phyloP scores from a whole-genome alignment of 2,797 vertebrate species.

The Paratrypauchen microcephalus region DNA sequence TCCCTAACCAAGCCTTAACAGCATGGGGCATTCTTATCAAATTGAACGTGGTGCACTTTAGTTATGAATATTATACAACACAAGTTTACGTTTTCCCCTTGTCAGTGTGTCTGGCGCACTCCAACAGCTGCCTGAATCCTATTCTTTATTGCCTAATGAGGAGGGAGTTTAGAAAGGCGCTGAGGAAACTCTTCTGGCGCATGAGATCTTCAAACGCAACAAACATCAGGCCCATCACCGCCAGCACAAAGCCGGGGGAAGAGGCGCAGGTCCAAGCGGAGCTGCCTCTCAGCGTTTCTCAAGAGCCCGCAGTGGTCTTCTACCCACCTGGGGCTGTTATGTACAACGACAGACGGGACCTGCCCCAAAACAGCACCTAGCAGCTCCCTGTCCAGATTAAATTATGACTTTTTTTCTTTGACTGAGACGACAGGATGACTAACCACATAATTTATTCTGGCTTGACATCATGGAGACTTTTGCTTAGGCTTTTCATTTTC shows the following conservation, averaged over 20 bases:
- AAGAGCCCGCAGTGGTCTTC: constrained; percentile 74
- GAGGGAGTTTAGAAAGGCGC: constrained; percentile 90
- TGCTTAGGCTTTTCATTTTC: no score
- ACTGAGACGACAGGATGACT: no score
- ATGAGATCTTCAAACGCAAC: constrained; percentile 84
- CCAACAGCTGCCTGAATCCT: constrained; percentile 96
- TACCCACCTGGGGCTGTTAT: constrained; percentile 82
- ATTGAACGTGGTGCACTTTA: constrained; percentile 89
- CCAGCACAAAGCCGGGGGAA: constrained; percentile 84
- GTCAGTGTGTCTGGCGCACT: constrained; percentile 93
- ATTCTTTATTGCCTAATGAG: constrained; percentile 94
- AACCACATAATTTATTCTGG: no score
- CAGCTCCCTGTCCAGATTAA: no score
- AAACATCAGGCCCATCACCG: constrained; percentile 84
- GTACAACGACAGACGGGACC: constrained; percentile 80
- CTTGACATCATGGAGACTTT: no score
- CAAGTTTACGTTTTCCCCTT: constrained; percentile 92
- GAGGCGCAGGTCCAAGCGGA: constrained; percentile 76
- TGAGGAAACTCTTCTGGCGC: constrained; percentile 88
- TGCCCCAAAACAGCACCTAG: constrained; percentile 80
- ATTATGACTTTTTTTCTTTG: background rate
- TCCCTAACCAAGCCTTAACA: constrained; percentile 95
- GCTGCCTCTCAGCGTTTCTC: constrained; percentile 58
- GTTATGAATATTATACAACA: constrained; percentile 88
- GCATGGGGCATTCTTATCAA: constrained; percentile 93